A percentile compares a stretch with the other conserved stretches of the same genome.
Evolutionary conservation across 2,888 invertebrate genomes (phyloP).

Genomic region (Ramazzottius varieornatus): DNA sequence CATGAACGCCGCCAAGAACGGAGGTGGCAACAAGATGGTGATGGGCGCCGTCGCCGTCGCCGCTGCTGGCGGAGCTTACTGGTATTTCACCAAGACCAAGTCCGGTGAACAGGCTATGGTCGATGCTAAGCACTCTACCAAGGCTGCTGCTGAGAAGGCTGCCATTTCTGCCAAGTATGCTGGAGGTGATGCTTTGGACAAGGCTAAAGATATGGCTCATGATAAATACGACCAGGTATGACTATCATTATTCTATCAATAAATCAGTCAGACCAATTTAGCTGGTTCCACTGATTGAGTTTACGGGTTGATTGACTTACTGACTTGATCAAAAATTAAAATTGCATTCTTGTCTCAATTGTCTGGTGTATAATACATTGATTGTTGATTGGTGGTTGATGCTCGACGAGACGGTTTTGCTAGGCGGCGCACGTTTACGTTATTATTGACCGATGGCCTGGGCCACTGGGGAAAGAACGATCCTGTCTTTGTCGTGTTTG

Average conservation of each 20-base stretch:
- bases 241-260: neutral
- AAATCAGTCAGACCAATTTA: neutral
- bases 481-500: no score
- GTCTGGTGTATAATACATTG: no score
- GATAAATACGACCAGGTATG: neutral
- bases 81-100: neutral
- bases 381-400: no score
- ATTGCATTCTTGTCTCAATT: no score
- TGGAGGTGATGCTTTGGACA: neutral
- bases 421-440: no score
- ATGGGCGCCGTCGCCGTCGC: neutral
- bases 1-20: constrained; percentile 50
- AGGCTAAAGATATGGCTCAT: neutral
- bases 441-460: no score
- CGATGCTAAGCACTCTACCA: no score
- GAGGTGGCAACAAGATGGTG: constrained; percentile 18
- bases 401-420: no score
- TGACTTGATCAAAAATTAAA: no score
- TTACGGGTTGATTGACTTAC: no score
- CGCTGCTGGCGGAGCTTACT: neutral
- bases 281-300: no score
- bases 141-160: neutral
- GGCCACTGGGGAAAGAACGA: no score
- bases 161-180: neutral
- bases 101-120: neutral